phyloP scores from a whole-genome alignment of 2,113 vertebrate genomes.

The Thymallus thymallus region DNA sequence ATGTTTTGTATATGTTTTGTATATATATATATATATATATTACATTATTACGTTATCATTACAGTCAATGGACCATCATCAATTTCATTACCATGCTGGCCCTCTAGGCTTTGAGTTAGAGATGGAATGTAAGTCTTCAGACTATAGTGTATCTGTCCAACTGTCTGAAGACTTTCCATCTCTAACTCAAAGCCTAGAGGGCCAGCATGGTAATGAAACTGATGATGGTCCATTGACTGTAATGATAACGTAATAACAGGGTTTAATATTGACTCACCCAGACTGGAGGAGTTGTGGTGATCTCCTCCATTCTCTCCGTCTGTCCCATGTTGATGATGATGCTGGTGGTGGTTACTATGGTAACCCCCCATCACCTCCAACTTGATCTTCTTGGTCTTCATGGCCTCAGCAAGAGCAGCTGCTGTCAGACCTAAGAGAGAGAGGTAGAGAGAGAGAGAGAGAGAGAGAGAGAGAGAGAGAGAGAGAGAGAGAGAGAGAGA shows the following conservation, averaged over 20 bases:
- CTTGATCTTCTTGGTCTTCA: constrained; percentile 99
- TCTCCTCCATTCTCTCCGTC: constrained; percentile 94
- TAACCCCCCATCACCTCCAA: constrained; percentile 94
- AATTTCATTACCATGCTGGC: not conserved
- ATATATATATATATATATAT: too few species aligned
- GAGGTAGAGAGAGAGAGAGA: not conserved
- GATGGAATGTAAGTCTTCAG: too few species aligned
- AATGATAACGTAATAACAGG: not conserved
- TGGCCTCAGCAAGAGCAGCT: constrained; percentile 88
- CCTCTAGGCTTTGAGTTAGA: constrained; percentile 15
- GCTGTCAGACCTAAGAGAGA: constrained; percentile 82
- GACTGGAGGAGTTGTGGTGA: constrained; percentile 69
- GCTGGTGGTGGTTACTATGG: constrained; percentile 74
- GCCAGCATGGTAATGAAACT: not conserved
- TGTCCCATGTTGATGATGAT: constrained; percentile 80
- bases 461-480: not conserved
- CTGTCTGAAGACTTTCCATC: too few species aligned
- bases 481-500: not conserved
- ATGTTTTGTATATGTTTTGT: too few species aligned
- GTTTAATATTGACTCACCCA: constrained; percentile 79
- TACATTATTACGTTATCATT: too few species aligned
- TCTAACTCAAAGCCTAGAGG: constrained; percentile 15
- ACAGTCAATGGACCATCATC: not conserved
- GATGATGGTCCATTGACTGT: not conserved
- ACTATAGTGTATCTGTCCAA: too few species aligned